Evolutionary conservation across 2,888 invertebrate genomes (phyloP), one percentile per base, ranked within the genome.

Genomic region (Ernsta delagoae): DNA sequence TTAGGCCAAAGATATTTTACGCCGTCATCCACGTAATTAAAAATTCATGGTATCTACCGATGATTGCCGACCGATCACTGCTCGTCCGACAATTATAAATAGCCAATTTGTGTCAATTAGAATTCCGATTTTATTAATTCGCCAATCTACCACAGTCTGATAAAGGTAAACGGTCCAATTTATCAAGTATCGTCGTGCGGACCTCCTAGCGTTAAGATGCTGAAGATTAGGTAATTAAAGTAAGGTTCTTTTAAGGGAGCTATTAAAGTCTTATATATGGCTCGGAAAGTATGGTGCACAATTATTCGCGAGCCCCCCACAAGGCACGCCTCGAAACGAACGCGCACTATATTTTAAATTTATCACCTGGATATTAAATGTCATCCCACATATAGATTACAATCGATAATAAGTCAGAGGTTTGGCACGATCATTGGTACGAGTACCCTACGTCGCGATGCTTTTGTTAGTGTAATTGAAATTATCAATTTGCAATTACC

Each of bases 151-250:
- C 72, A 71, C 73, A 72, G 71, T 75, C 75, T 67, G 71, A 72
- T 75, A 71, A 76, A 75, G 73, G 76, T 70, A 76, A 75, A 74
- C 74, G 63, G 70, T 73, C 75, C 75, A 73, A 80, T 79, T 77
- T 75, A 79, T 78, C 77, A 77, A 74, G 76, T 74, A 79, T 77
- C 79, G 75, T 77, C 72, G 57, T 73, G 72, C 59, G 78, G 87
- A 89, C 87, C 87, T 85, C 87, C 88, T 85, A 85, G 82, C 75
- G 81, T 78, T 75, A 74, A 76, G 82, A 81, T 77, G 78, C 85
- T 85, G 84, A 84, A 84, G 83, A 88, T 90, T 86, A 85, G 85
- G 83, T 81, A 86, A 91, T 91, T 91, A 91, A 89, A 87, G 81
- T 80, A 79, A 83, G 77, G 84, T 82, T 87, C 88, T 83, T 89